These are phyloP conservation scores for Geotrypetes seraphini DNA, from an alignment of 2,797 vertebrate genomes.

Conservation along the genomic window DNA sequence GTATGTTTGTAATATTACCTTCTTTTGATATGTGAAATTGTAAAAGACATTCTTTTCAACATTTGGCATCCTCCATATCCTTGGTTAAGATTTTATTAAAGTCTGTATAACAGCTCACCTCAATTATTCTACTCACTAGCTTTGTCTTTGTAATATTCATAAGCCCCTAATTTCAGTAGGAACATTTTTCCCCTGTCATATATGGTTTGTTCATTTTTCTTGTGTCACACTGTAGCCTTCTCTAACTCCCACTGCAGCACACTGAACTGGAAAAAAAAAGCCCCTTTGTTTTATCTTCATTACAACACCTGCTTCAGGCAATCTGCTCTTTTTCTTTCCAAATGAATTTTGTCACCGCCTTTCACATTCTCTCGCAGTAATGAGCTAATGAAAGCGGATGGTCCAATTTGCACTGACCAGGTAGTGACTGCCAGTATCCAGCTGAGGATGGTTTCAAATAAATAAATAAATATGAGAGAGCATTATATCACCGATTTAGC, in stretches of 20 bases:
- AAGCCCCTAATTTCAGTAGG: conserved; percentile 21
- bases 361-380: conserved; percentile 79
- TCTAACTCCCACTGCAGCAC: conserved; percentile 20
- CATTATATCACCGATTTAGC: conserved; percentile 83
- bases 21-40: too few species aligned
- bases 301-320: conserved; percentile 90
- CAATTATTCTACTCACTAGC: too few species aligned
- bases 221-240: conserved; percentile 29
- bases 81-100: too few species aligned
- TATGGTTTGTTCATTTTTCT: conserved; percentile 24
- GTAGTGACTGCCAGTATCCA: conserved; percentile 80
- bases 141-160: not conserved
- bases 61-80: too few species aligned
- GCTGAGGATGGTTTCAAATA: conserved; percentile 71
- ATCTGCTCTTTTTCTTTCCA: conserved; percentile 75
- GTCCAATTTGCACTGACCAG: conserved; percentile 96
- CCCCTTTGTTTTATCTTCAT: conserved; percentile 81
- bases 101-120: too few species aligned
- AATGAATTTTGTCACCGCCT: conserved; percentile 98
- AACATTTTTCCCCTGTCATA: conserved; percentile 7
- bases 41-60: too few species aligned
- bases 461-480: conserved; percentile 67
- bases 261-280: conserved; percentile 34
- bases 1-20: too few species aligned
- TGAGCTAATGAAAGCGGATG: conserved; percentile 97